Conservation (phyloP, 2,113 vertebrate species). For the human region DNA sequence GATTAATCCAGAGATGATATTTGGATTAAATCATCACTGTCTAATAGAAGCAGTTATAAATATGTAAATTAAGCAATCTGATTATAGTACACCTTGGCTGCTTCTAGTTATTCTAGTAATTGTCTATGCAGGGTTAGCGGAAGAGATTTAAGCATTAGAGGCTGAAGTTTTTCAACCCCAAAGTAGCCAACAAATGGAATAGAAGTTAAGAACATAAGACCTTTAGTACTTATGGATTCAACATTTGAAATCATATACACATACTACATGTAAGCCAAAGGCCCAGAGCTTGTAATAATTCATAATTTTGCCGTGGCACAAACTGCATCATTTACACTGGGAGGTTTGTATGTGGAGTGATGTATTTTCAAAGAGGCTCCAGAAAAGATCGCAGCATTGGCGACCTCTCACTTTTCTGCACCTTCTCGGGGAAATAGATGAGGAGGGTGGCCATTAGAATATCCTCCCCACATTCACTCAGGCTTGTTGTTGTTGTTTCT, state of each 20-base stretch:
- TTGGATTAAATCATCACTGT: conserved; percentile 38
- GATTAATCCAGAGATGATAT: conserved; percentile 12
- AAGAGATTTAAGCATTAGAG: not conserved
- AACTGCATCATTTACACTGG: not conserved
- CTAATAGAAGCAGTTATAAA: conserved; percentile 32
- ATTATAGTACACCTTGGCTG: not conserved
- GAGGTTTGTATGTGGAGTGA: not conserved
- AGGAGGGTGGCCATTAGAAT: not conserved
- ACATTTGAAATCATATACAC: not conserved
- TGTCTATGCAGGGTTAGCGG: not conserved
- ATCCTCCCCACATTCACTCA: not conserved
- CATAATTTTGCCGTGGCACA: not conserved
- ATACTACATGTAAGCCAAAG: not conserved
- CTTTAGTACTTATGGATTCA: not conserved
- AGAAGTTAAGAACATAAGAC: not conserved
- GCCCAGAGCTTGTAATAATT: not conserved
- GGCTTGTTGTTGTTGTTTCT: not conserved
- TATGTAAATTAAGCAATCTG: conserved; percentile 13
- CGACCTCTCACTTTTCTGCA: not conserved
- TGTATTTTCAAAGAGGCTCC: not conserved
- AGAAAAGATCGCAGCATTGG: not conserved
- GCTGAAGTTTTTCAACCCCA: not conserved
- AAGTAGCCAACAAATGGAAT: not conserved
- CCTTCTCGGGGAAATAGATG: not conserved
- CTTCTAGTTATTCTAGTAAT: not conserved